Percentiles rank a stretch among this genome's conserved stretches.
Evolutionary conservation across 1,140 invertebrate species (phyloP).

Genomic region (Cotesia typhae): DNA sequence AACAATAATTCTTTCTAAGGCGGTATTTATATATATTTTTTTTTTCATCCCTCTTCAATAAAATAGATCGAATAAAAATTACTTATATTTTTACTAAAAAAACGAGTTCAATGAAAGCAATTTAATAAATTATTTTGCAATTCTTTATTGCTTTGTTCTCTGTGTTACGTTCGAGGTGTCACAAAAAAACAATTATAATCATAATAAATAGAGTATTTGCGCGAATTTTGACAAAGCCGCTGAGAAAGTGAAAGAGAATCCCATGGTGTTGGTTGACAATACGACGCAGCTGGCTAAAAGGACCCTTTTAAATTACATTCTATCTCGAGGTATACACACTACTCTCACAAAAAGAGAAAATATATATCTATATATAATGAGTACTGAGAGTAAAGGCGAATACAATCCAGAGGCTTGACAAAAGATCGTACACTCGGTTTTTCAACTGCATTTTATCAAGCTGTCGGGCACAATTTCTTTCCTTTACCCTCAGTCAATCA

Average conservation of each 20-base stretch:
- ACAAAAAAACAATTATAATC: background rate
- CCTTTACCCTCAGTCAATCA: background rate
- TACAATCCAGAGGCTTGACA: slow-evolving; percentile 27
- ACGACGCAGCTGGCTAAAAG: slow-evolving; percentile 31
- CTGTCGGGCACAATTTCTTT: slow-evolving; percentile 15
- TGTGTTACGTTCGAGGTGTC: too few relatives aligned
- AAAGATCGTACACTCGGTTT: slow-evolving; percentile 22
- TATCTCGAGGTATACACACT: slow-evolving; percentile 19
- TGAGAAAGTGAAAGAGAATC: slow-evolving; percentile 21
- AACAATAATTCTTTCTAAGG: background rate
- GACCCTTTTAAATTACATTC: slow-evolving; percentile 39
- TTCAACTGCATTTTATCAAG: slow-evolving; percentile 18
- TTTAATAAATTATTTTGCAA: too few relatives aligned
- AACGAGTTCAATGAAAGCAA: too few relatives aligned
- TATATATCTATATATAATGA: slow-evolving; percentile 15
- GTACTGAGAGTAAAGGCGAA: slow-evolving; percentile 8
- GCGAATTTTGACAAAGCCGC: slow-evolving; percentile 16
- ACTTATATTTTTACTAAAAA: too few relatives aligned
- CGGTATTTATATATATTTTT: too few relatives aligned
- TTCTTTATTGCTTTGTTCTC: background rate
- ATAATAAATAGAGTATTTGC: slow-evolving; percentile 17
- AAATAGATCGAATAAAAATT: too few relatives aligned
- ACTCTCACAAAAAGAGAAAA: background rate
- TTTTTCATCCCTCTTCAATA: too few relatives aligned
- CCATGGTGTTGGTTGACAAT: slow-evolving; percentile 27